phyloP scores from a whole-genome alignment of 2,113 vertebrate genomes.

The Neogale vison region DNA sequence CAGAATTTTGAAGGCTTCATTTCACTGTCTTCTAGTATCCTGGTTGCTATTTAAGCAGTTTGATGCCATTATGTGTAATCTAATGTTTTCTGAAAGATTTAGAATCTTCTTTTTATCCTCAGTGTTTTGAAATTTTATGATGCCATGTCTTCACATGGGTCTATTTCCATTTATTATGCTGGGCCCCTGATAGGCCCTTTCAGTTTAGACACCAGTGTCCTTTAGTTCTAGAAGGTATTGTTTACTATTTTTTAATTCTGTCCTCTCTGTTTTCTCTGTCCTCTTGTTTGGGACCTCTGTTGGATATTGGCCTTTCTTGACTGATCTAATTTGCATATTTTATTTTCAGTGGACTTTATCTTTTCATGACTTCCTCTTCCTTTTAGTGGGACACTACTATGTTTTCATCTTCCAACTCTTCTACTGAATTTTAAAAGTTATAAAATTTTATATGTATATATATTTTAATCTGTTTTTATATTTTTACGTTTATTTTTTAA shows the following conservation, averaged over 20 bases:
- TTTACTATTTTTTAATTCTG: background rate
- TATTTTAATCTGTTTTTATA: background rate
- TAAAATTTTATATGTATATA: background rate
- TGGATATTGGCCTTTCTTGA: background rate
- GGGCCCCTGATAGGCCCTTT: background rate
- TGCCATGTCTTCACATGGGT: background rate
- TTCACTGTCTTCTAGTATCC: background rate
- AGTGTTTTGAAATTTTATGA: conserved; percentile 37
- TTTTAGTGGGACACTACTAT: background rate
- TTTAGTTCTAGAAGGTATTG: conserved; percentile 16
- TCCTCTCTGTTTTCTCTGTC: background rate
- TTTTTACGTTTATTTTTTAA: background rate
- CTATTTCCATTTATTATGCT: background rate
- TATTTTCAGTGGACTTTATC: conserved; percentile 21
- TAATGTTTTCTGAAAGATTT: conserved; percentile 28
- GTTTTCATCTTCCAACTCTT: background rate
- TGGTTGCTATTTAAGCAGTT: background rate
- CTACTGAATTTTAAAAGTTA: background rate
- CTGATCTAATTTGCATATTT: background rate
- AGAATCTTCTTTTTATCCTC: background rate
- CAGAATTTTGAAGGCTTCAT: conserved; percentile 2
- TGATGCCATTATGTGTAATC: background rate
- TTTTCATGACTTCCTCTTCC: background rate
- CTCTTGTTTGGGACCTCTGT: background rate
- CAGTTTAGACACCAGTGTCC: background rate